Conservation (phyloP, 30 jellyfish, hydroid and myxozoan species). For the Aurelia aurita complex sp. Pacific region DNA sequence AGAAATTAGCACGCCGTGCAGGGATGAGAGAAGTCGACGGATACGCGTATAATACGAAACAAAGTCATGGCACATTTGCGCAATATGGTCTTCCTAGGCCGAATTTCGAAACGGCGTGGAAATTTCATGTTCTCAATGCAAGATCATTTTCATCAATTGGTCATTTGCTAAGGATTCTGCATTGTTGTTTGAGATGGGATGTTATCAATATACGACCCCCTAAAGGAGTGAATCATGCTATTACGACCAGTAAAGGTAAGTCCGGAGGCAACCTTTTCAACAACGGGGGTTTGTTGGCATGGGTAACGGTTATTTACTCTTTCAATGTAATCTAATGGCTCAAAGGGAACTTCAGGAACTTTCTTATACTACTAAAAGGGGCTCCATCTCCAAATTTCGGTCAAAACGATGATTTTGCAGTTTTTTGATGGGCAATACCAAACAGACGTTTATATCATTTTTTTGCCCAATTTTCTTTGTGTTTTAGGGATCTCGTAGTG, state of each 20-base stretch:
- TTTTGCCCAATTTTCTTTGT: too few relatives aligned
- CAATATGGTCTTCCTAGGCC: conserved; percentile 86
- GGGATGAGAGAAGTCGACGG: conserved; percentile 83
- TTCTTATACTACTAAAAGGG: too few relatives aligned
- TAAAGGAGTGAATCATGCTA: conserved; percentile 90
- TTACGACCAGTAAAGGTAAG: conserved; percentile 92
- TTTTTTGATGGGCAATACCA: too few relatives aligned
- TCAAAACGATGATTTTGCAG: too few relatives aligned
- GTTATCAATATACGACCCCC: conserved; percentile 91
- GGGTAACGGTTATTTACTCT: too few relatives aligned
- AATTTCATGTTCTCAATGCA: conserved; percentile 60
- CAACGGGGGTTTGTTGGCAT: too few relatives aligned
- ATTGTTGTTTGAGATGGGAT: conserved; percentile 95
- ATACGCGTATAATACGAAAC: conserved; percentile 59
- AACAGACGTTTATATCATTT: too few relatives aligned
- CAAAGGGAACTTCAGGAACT: too few relatives aligned
- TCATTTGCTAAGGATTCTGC: conserved; percentile 85
- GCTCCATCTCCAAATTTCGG: too few relatives aligned
- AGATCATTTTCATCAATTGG: conserved; percentile 81
- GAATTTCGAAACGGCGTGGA: conserved; percentile 85
- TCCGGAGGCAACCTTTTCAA: too few relatives aligned
- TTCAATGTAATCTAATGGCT: too few relatives aligned
- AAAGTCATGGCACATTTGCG: conserved; percentile 55
- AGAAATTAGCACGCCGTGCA: conserved; percentile 75
- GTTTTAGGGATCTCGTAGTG: too few relatives aligned